Base-by-base conservation (phyloP, 2,888 invertebrate species). In the Andrena minutula region DNA sequence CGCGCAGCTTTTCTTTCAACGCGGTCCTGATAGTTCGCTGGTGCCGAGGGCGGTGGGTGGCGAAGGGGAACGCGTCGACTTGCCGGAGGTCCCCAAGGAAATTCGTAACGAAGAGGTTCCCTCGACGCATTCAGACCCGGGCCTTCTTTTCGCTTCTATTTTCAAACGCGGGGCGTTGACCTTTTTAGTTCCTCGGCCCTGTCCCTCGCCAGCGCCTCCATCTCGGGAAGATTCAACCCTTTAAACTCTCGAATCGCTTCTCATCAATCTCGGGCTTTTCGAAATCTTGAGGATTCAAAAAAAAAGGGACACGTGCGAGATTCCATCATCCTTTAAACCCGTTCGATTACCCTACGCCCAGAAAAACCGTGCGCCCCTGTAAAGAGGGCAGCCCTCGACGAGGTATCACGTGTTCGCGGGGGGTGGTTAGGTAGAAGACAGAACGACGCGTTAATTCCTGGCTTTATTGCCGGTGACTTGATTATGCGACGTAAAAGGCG, bases 401-500 rank as follows among this genome's bases (percentile, higher is more conserved):
- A 53, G 23, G 51, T 61, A 65, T 73, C 73, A 65, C 65, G 58
- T 8, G 26, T 12, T 23, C 2, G 3, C 2, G 16, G 16, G 12
- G 10, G 47, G n/a, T 1, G 23, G n/a, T 4, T 41, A 72, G 49
- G 26, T 53, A 20, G 12, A 49, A 73, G 47, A 30, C 60, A 68
- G 78, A 47, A 63, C 60, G 65, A 58, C 74, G 51, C 79, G 72
- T 85, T 84, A 88, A 86, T 86, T 79, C 76, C 60, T 32, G 23
- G 56, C 23, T 82, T 80, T 81, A 85, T 76, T 63, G 71, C 77
- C 85, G 51, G 30, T 58, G 70, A 69, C 73, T 86, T 61, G 82
- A 82, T 86, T 77, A 81, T 47, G 56, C 56, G 83, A 71, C 64
- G 79, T 78, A 80, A 86, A 88, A 84, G 76, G 75, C n/a, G 73